phyloP scores from a whole-genome alignment of 92 coral and sea anemone genomes.

The Heteractis magnifica region DNA sequence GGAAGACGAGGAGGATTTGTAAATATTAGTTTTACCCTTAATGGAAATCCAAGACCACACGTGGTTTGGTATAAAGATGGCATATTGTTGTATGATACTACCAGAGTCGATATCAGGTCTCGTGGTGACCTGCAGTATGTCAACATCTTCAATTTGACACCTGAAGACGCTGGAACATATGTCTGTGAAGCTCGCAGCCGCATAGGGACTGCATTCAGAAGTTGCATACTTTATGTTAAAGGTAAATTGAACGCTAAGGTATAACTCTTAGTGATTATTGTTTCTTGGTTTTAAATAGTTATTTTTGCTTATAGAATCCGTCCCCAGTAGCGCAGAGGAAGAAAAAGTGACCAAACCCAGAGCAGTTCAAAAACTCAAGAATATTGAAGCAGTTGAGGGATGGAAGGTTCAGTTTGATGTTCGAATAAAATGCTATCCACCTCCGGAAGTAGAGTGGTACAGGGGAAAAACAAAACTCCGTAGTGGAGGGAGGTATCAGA shows the following conservation, averaged over 20 bases:
- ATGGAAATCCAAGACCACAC: slow-evolving; percentile 76
- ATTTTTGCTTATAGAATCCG: slow-evolving; percentile 1
- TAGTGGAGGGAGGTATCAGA: slow-evolving; percentile 75
- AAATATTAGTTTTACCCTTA: slow-evolving; percentile 65
- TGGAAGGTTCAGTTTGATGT: slow-evolving; percentile 73
- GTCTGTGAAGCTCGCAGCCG: slow-evolving; percentile 71
- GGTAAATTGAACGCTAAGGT: slow-evolving; percentile 28
- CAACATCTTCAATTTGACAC: slow-evolving; percentile 60
- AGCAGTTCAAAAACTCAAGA: slow-evolving; percentile 66
- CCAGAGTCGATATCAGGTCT: slow-evolving; percentile 52
- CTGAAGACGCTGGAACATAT: slow-evolving; percentile 79
- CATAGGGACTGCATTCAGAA: slow-evolving; percentile 58
- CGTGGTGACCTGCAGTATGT: slow-evolving; percentile 61
- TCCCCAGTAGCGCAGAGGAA: not conserved
- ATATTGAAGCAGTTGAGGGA: slow-evolving; percentile 78
- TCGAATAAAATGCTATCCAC: slow-evolving; percentile 76
- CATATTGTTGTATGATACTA: slow-evolving; percentile 62
- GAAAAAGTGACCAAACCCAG: slow-evolving; percentile 64
- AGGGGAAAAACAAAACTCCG: slow-evolving; percentile 64
- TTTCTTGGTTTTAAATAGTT: not conserved
- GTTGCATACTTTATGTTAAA: slow-evolving; percentile 57
- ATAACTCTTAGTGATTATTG: no score
- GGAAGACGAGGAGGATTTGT: slow-evolving; percentile 71
- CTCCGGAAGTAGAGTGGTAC: slow-evolving; percentile 89
- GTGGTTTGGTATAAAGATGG: slow-evolving; percentile 92